Conservation (phyloP, 2,113 vertebrate species). For the Meles meles region DNA sequence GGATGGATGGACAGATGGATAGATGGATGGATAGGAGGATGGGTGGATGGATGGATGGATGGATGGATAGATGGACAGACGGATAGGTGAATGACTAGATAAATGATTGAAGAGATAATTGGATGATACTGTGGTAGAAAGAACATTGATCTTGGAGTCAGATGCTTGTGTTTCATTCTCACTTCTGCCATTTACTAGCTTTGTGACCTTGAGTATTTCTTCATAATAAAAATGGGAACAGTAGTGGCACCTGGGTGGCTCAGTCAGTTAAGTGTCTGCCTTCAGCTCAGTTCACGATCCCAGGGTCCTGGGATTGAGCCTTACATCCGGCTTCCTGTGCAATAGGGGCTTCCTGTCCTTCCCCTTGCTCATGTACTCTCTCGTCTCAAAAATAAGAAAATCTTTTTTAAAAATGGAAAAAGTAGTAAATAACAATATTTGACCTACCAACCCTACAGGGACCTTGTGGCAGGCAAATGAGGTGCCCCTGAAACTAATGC, state of each 20-base stretch:
- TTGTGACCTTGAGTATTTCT: neutral
- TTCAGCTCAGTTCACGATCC: neutral
- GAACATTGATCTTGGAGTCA: neutral
- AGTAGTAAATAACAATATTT: conserved; percentile 27
- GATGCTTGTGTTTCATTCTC: neutral
- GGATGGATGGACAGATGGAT: neutral
- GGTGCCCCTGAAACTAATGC: neutral
- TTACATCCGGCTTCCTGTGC: neutral
- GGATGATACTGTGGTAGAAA: neutral
- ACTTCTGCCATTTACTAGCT: neutral
- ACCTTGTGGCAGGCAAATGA: neutral
- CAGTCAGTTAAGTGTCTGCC: neutral
- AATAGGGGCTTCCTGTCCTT: neutral
- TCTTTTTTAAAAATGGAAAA: neutral
- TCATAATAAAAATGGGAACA: neutral
- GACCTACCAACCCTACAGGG: neutral
- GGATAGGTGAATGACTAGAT: neutral
- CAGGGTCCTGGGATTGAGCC: neutral
- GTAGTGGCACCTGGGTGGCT: neutral
- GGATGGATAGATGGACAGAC: neutral
- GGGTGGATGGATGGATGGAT: neutral
- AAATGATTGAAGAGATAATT: neutral
- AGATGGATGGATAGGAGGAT: neutral
- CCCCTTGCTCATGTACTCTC: neutral
- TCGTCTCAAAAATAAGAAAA: neutral